phyloP scores from a whole-genome alignment of 1,140 invertebrate genomes.

The Globodera rostochiensis region DNA sequence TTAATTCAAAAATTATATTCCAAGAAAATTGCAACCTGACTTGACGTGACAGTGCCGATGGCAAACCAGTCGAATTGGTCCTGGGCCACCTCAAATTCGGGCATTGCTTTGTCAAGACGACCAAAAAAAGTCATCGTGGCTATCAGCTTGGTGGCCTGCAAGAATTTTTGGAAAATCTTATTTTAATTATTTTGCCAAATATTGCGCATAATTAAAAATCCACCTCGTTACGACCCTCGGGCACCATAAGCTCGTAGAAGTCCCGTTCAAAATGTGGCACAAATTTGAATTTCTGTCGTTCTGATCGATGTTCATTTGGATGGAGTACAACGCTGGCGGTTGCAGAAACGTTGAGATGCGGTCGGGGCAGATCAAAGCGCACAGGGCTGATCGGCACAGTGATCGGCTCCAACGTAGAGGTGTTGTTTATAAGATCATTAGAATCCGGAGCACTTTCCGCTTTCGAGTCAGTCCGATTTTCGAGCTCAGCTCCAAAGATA shows the following conservation, averaged over 20 bases:
- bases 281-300: conserved; percentile 42
- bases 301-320: conserved; percentile 24
- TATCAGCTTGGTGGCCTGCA: conserved; percentile 21
- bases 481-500: not conserved
- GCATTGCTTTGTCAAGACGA: conserved; percentile 17
- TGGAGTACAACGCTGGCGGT: conserved; percentile 37
- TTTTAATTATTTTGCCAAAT: not conserved
- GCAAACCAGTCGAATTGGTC: conserved; percentile 40
- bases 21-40: conserved; percentile 35
- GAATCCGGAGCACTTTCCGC: not conserved
- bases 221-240: conserved; percentile 37
- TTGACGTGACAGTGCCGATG: conserved; percentile 33
- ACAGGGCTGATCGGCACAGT: not conserved
- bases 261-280: conserved; percentile 48
- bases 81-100: conserved; percentile 34
- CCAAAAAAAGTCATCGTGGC: conserved; percentile 42
- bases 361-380: conserved; percentile 8
- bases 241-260: conserved; percentile 46
- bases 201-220: too few relatives aligned
- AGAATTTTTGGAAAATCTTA: not conserved
- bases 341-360: not conserved
- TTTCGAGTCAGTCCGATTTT: not conserved
- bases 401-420: conserved; percentile 5
- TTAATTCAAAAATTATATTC: conserved; percentile 14
- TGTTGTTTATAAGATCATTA: not conserved